Evolutionary conservation across 2,888 invertebrate genomes (phyloP).

Genomic region (Dryobota labecula): DNA sequence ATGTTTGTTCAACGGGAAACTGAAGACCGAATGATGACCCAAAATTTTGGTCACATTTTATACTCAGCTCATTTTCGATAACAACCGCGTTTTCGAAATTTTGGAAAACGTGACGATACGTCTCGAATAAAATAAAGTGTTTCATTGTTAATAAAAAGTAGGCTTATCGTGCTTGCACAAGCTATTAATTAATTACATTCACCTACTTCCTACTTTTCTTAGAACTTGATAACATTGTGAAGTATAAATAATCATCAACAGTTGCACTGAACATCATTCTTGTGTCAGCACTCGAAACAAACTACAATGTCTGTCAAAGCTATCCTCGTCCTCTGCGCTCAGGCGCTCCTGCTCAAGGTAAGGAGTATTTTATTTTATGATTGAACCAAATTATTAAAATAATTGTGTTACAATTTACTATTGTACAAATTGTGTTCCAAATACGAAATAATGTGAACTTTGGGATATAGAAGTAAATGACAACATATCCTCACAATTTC

Average conservation of each 20-base stretch:
- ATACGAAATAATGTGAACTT: neutral
- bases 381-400: too few relatives aligned
- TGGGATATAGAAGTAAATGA: too few relatives aligned
- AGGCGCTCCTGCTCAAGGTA: too few relatives aligned
- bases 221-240: slow-evolving; percentile 6
- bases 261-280: slow-evolving; percentile 29
- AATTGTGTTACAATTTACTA: too few relatives aligned
- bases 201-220: neutral
- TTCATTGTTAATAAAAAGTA: slow-evolving; percentile 10
- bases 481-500: too few relatives aligned
- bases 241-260: slow-evolving; percentile 5
- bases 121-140: neutral
- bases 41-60: slow-evolving; percentile 11
- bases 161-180: slow-evolving; percentile 35
- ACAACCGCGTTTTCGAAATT: slow-evolving; percentile 25
- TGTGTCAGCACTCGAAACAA: slow-evolving; percentile 37
- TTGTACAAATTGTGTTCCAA: too few relatives aligned
- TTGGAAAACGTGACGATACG: slow-evolving; percentile 23
- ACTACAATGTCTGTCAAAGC: slow-evolving; percentile 68
- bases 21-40: slow-evolving; percentile 34
- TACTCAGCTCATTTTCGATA: neutral
- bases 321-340: slow-evolving; percentile 52
- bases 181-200: slow-evolving; percentile 5
- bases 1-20: slow-evolving; percentile 22
- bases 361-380: too few relatives aligned